These are phyloP conservation scores for Deroptyus accipitrinus DNA, from an alignment of 2,113 vertebrate genomes.

Conservation along the genomic window DNA sequence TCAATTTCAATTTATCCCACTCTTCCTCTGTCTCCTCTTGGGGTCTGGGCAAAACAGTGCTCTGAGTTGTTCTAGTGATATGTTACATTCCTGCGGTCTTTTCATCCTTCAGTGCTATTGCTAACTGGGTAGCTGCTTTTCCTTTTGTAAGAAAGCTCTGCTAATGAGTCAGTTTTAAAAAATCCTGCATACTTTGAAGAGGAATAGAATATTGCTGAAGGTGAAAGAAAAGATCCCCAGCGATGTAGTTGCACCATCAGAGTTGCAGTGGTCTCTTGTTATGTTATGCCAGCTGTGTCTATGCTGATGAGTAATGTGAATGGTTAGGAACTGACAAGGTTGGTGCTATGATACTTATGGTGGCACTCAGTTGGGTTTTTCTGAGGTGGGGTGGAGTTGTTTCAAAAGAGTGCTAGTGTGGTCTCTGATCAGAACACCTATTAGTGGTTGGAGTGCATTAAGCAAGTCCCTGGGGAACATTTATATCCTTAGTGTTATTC, in stretches of 20 bases:
- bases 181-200: background rate
- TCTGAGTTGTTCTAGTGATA: background rate
- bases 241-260: background rate
- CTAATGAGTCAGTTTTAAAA: background rate
- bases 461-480: background rate
- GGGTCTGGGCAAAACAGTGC: background rate
- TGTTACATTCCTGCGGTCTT: background rate
- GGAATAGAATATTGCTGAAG: background rate
- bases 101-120: background rate
- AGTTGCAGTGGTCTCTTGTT: background rate
- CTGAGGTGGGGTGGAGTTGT: accelerated
- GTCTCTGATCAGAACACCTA: background rate
- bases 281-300: background rate
- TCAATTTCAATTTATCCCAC: background rate
- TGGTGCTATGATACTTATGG: background rate
- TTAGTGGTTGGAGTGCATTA: background rate
- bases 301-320: background rate
- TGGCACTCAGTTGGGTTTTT: background rate
- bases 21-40: background rate
- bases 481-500: background rate
- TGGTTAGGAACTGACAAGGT: background rate
- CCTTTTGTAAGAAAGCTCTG: background rate
- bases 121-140: background rate
- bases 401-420: accelerated
- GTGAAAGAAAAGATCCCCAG: background rate